These are phyloP conservation scores for Centropus bengalensis DNA, from an alignment of 2,113 vertebrate species.

Conservation along the genomic window DNA sequence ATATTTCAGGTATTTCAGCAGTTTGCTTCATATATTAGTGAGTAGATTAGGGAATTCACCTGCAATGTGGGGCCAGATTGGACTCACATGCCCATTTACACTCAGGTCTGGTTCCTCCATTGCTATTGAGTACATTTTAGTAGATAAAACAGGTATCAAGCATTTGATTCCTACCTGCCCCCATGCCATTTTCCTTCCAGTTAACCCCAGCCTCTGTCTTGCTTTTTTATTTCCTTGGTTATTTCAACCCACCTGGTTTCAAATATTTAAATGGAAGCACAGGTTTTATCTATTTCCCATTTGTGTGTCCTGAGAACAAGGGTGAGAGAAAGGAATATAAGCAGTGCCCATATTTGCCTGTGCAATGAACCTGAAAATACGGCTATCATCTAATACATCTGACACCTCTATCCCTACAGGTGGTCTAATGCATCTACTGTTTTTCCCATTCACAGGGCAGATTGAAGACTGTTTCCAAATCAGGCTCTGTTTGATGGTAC, in stretches of 20 bases:
- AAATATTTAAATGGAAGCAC: neutral
- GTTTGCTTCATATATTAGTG: neutral
- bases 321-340: neutral
- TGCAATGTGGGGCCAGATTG: neutral
- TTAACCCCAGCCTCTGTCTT: neutral
- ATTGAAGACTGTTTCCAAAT: neutral
- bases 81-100: rapidly evolving
- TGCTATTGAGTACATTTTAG: neutral
- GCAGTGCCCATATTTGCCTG: neutral
- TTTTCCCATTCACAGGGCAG: neutral
- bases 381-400: neutral
- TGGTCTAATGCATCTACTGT: neutral
- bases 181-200: neutral
- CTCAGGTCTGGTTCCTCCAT: neutral
- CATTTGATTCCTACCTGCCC: neutral
- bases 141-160: neutral
- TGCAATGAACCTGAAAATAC: neutral
- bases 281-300: neutral
- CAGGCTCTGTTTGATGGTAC: neutral
- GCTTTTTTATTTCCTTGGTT: neutral
- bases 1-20: neutral
- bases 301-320: neutral
- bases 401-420: neutral
- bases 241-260: neutral
- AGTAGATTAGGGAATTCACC: neutral